Base-by-base conservation (phyloP, 1,140 invertebrate genomes). In the Rhopalosiphum padi region DNA sequence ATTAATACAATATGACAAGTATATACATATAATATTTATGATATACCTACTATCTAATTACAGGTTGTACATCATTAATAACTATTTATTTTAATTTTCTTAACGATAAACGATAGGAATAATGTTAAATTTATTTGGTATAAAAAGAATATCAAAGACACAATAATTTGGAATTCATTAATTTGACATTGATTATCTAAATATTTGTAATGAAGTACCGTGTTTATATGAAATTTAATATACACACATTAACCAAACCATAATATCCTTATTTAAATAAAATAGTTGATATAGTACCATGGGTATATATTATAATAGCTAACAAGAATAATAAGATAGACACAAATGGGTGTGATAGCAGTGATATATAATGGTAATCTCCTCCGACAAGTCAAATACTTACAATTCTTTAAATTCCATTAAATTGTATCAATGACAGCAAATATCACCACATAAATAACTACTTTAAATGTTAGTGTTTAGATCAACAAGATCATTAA, bases 341-440 rank as follows among this genome's bases (percentile, higher is more conserved):
- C 87, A 3, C 21, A 88, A 88, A 87, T 48, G 43, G 86, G 86
- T 48, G 86, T 88, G 48, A 51, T 46, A 53, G 86, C 25, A 18
- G 46, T 88, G 21, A n/a, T n/a, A 37, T 88, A 48, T 53, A 51
- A 55, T 89, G n/a, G 87, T 53, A 35, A 53, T 37, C 51, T 88
- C 48, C 46, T 53, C 48, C n/a, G 48, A 35, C 87, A 37, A 37
- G 48, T 55, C n/a, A 51, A 55, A 53, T 89, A 51, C 51, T 55
- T 55, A 55, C 46, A 89, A 55, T 53, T 37, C 87, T 89, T 37
- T 51, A 51, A 89, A 89, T 89, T 89, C 87, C 48, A 35, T 89
- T 89, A 41, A 25, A n/a, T 87, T 89, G 53, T 89, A 89, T 89
- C 48, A 53, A 53, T 23, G 48, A 89, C 48, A 53, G 46, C 51